Evolutionary conservation across 2,797 vertebrate species (phyloP).

Genomic region (Hippocampus kuda): DNA sequence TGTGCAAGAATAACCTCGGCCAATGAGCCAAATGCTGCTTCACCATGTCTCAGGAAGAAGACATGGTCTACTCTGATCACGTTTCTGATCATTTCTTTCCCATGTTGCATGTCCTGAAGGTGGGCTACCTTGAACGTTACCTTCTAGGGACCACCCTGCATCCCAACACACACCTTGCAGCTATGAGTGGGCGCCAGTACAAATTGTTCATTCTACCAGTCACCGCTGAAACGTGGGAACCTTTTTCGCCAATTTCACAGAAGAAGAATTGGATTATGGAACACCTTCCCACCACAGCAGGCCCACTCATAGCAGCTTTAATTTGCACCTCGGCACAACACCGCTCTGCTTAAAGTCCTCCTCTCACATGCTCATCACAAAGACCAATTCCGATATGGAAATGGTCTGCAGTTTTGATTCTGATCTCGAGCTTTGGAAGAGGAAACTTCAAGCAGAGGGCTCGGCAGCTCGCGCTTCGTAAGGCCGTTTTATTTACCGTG

Average conservation of each 20-base stretch:
- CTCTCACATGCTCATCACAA: constrained; percentile 8
- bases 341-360: constrained; percentile 25
- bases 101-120: background rate
- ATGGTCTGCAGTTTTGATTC: background rate
- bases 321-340: constrained; percentile 36
- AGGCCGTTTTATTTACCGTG: background rate
- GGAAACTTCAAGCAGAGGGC: constrained; percentile 12
- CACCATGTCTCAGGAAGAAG: too few species aligned
- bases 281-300: background rate
- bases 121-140: background rate
- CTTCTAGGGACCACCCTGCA: constrained; percentile 38
- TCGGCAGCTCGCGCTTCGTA: constrained; percentile 15
- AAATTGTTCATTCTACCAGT: constrained; percentile 11
- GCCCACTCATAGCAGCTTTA: constrained; percentile 54
- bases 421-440: background rate
- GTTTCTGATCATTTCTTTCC: background rate
- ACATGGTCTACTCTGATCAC: too few species aligned
- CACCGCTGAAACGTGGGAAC: background rate
- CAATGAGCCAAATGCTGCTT: too few species aligned
- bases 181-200: constrained; percentile 51
- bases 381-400: too few species aligned
- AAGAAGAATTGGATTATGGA: background rate
- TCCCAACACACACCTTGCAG: constrained; percentile 40
- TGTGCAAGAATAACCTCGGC: too few species aligned
- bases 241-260: background rate